phyloP scores from a whole-genome alignment of 1,140 invertebrate species.

The Goniozus legneri region DNA sequence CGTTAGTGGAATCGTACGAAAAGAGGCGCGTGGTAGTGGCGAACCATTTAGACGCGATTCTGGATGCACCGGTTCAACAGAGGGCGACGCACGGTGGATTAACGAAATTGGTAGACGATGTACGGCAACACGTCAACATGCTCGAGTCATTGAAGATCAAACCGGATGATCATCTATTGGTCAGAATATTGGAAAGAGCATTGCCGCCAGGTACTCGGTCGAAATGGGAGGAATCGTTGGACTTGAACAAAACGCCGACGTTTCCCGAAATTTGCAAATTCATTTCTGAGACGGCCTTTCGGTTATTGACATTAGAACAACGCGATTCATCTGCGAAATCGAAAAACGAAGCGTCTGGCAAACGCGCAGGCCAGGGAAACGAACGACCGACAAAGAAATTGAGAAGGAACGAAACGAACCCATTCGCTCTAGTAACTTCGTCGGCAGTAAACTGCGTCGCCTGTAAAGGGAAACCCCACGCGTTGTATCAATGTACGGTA shows the following conservation, averaged over 20 bases:
- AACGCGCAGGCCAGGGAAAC: not conserved
- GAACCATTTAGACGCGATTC: slow-evolving; percentile 15
- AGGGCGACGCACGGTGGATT: slow-evolving; percentile 4
- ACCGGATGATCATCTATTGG: slow-evolving; percentile 1
- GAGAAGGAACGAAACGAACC: not conserved
- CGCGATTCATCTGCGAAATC: not conserved
- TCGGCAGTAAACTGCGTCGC: not conserved
- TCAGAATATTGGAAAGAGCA: slow-evolving; percentile 14
- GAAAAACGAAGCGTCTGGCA: not conserved
- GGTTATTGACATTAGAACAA: not conserved
- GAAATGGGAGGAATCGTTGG: slow-evolving; percentile 18
- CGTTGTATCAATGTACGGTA: not conserved
- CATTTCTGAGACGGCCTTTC: slow-evolving; percentile 7
- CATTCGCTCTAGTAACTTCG: not conserved
- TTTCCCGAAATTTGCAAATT: slow-evolving; percentile 13
- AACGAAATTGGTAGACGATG: not conserved
- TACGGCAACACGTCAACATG: slow-evolving; percentile 7
- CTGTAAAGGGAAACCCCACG: not conserved
- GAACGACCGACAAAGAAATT: not conserved
- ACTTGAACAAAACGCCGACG: slow-evolving; percentile 5
- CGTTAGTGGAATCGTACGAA: slow-evolving; percentile 19
- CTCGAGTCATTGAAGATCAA: slow-evolving; percentile 8
- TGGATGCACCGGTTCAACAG: slow-evolving; percentile 7
- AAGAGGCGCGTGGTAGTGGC: slow-evolving; percentile 14
- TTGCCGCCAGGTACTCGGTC: slow-evolving; percentile 7